phyloP scores from a whole-genome alignment of 2,797 vertebrate species.

The Enteromius unitaeniatus region DNA sequence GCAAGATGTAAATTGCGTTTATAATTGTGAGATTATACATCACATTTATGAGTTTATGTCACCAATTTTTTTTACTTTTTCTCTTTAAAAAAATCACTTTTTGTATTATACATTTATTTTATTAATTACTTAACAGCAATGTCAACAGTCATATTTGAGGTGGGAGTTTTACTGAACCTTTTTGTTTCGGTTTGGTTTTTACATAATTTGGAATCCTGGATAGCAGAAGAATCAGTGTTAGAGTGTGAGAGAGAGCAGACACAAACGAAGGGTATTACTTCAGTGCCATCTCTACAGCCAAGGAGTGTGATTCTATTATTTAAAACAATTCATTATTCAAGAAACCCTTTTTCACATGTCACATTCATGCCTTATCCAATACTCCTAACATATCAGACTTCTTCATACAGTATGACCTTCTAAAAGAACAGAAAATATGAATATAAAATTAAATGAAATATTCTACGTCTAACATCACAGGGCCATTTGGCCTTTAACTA shows the following conservation, averaged over 20 bases:
- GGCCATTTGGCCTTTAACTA: neutral
- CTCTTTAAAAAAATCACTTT: neutral
- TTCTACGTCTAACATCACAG: neutral
- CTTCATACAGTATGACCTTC: neutral
- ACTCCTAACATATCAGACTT: neutral
- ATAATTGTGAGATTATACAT: neutral
- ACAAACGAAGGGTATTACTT: constrained; percentile 1
- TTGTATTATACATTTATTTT: no score
- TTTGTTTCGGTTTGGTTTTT: neutral
- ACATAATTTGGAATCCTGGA: constrained; percentile 20
- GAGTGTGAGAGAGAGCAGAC: neutral
- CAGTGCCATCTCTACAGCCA: neutral
- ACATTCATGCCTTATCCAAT: constrained; percentile 16
- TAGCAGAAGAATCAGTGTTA: neutral
- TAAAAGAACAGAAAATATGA: neutral
- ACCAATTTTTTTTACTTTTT: neutral
- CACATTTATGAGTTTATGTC: neutral
- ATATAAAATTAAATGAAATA: neutral
- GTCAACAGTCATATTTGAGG: neutral
- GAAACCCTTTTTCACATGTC: constrained; percentile 10
- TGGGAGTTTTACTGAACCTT: neutral
- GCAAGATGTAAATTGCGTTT: neutral
- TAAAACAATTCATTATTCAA: constrained; percentile 44
- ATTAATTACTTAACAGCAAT: neutral
- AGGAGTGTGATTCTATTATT: constrained; percentile 36